Base-by-base conservation (phyloP, 2,797 vertebrate species). In the Ambastaia sidthimunki region DNA sequence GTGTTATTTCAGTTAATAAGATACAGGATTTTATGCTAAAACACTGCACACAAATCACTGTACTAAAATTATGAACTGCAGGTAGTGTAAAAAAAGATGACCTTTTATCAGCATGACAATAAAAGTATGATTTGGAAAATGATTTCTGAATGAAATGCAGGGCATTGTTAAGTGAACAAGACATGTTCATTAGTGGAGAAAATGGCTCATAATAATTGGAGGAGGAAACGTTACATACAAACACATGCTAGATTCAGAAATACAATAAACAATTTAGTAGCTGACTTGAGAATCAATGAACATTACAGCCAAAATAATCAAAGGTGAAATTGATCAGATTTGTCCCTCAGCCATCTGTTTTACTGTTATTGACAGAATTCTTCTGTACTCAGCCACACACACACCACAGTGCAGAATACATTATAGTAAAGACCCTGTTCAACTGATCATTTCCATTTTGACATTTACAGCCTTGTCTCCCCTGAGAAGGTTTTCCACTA, bases 211-310 rank as follows among this genome's bases (percentile, higher is more conserved):
- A 62, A 68, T 47, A 44, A 44, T 10, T 44, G 41, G 41, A 11
- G 10, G 7, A 57, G 21, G 63, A 47, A 68, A 68, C 16, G 44
- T 37, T 74, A 50, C 3, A 62, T 44, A 55, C 16, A 0, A 76
- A 76, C 63, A 68, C 11, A 44, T 57, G 74, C 21, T 76, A 41
- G 34, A 25, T 44, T 16, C 10, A 37, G 50, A 66, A 66, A 76
- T 76, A 13, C 48, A 67, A 68, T 57, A 68, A 25, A 37, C 21
- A 4, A 47, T 68, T 23, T 28, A 31, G 21, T 37, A 31, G 28
- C 41, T 44, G 21, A 52, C 31, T 55, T 57, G 10, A 66, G 19
- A 5, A 67, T 76, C 75, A 60, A 77, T 69, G 21, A 48, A 60
- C 66, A 16, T 60, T 21, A 60, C 48, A 7, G 25, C 0, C n/a